Evolutionary conservation across 2,113 vertebrate genomes (phyloP).

Genomic region (Myotis brandtii): DNA sequence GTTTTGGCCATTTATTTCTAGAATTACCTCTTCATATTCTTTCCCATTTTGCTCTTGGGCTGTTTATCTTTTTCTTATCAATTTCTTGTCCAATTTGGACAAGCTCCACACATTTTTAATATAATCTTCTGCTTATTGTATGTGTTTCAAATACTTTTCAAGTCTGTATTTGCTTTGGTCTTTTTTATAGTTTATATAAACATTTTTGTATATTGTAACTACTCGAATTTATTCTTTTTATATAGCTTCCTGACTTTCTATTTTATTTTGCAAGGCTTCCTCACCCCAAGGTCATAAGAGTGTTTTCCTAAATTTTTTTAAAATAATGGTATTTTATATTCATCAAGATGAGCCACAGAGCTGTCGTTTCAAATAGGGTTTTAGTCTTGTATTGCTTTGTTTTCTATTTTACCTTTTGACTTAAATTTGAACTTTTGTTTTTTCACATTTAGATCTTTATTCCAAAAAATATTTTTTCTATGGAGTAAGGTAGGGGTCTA

Average conservation of each 20-base stretch:
- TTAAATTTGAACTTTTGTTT: background rate
- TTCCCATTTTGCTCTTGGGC: background rate
- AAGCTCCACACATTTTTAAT: conserved; percentile 17
- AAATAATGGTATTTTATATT: background rate
- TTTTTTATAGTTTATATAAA: conserved; percentile 5
- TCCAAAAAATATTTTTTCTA: conserved; percentile 25
- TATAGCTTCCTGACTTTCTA: conserved; percentile 14
- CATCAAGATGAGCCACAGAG: background rate
- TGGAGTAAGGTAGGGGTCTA: background rate
- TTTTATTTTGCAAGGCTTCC: conserved; percentile 33
- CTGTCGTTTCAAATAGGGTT: background rate
- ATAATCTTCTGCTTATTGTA: background rate
- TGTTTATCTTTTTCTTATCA: conserved; percentile 43
- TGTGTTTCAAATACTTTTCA: conserved; percentile 27
- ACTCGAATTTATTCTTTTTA: background rate
- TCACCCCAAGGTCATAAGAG: background rate
- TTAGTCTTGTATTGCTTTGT: background rate
- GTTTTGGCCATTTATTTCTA: background rate
- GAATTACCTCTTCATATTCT: background rate
- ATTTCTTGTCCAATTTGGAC: conserved; percentile 41
- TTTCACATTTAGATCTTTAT: conserved; percentile 34
- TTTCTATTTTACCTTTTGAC: background rate
- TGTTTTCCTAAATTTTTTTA: conserved; percentile 3
- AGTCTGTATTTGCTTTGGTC: background rate
- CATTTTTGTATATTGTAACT: conserved; percentile 14